phyloP scores from a whole-genome alignment of 2,888 invertebrate genomes.

The Stratiomys singularior region DNA sequence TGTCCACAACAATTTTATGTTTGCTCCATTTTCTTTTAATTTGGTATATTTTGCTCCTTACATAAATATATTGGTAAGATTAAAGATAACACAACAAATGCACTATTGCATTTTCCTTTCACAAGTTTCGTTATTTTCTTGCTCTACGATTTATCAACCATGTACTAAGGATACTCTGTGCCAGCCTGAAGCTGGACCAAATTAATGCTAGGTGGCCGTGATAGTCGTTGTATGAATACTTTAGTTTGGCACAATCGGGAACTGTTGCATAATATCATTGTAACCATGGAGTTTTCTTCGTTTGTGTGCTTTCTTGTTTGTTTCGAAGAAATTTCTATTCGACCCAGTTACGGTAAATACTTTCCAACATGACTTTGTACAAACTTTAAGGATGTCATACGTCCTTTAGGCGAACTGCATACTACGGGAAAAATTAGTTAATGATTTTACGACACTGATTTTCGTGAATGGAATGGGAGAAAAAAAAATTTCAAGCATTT shows the following conservation, averaged over 20 bases:
- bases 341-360: not conserved
- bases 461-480: too few species aligned
- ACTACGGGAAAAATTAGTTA: not conserved
- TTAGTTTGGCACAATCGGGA: not conserved
- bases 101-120: too few species aligned
- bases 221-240: not conserved
- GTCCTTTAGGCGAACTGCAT: not conserved
- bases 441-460: not conserved
- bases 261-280: constrained; percentile 41
- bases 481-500: too few species aligned
- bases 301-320: not conserved
- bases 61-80: too few species aligned
- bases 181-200: not conserved
- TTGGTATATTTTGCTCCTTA: too few species aligned
- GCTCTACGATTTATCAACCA: too few species aligned
- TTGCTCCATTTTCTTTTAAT: too few species aligned
- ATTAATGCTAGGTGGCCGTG: not conserved
- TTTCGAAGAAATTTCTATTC: constrained; percentile 23
- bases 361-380: not conserved
- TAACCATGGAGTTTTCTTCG: constrained; percentile 8
- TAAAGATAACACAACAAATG: too few species aligned
- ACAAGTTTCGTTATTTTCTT: too few species aligned
- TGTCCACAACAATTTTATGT: too few species aligned
- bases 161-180: not conserved
- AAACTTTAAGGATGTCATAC: not conserved